Percentiles rank a stretch among this genome's conserved stretches.
Conservation (phyloP, 1,140 invertebrate species). For the Formica selysi region DNA sequence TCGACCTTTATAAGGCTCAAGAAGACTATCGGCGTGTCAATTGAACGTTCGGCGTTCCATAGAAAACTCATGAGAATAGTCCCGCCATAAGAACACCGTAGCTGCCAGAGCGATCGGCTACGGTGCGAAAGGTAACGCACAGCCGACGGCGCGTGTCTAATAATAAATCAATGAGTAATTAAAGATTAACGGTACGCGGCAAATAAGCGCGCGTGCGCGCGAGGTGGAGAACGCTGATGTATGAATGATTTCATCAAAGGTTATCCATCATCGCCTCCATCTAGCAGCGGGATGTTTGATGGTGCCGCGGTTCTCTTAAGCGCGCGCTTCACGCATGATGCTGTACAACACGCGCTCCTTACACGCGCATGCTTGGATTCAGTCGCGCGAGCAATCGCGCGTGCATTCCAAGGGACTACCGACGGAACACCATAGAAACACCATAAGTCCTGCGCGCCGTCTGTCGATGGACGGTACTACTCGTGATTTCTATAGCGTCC, state of each 20-base stretch:
- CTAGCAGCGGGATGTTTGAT: constrained; percentile 81
- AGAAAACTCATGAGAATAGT: constrained; percentile 17
- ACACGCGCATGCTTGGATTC: constrained; percentile 43
- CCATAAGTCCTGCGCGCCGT: constrained; percentile 13
- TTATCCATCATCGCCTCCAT: constrained; percentile 82
- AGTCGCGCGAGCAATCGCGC: constrained; percentile 24
- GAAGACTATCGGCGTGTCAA: constrained; percentile 21
- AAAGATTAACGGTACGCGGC: constrained; percentile 81
- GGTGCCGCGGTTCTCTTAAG: constrained; percentile 74
- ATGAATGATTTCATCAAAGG: constrained; percentile 84
- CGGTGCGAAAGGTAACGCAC: constrained; percentile 66
- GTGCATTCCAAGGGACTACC: constrained; percentile 40
- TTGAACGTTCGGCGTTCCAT: constrained; percentile 11
- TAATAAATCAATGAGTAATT: constrained; percentile 84
- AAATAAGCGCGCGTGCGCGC: constrained; percentile 67
- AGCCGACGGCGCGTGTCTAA: constrained; percentile 49
- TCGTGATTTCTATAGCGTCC: constrained; percentile 32
- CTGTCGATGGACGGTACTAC: constrained; percentile 44
- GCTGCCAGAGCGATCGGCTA: constrained; percentile 45
- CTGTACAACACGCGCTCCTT: constrained; percentile 36
- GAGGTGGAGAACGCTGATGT: constrained; percentile 72
- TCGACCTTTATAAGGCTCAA: constrained; percentile 10
- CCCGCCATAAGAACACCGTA: constrained; percentile 7
- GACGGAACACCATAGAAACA: neutral
- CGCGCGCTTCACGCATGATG: constrained; percentile 34